phyloP scores from a whole-genome alignment of 2,113 vertebrate species.

The Riparia riparia region DNA sequence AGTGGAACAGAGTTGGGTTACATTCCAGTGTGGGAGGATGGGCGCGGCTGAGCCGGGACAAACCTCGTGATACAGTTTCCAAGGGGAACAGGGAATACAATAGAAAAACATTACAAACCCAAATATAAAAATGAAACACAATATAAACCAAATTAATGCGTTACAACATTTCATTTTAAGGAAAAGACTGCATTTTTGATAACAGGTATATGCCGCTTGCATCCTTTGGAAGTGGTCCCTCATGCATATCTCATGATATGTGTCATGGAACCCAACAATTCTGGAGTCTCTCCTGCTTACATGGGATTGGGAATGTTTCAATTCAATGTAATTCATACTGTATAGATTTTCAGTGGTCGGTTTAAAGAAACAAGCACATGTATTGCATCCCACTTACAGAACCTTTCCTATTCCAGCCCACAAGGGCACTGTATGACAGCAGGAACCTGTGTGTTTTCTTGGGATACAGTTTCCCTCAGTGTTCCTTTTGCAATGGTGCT shows the following conservation, averaged over 20 bases:
- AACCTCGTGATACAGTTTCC: too few species aligned
- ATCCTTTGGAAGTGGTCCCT: not conserved
- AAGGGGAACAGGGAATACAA: too few species aligned
- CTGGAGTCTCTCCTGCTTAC: not conserved
- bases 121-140: too few species aligned
- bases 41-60: too few species aligned
- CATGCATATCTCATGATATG: not conserved
- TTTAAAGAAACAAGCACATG: not conserved
- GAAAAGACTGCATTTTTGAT: not conserved
- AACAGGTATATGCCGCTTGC: not conserved
- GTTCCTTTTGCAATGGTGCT: not conserved
- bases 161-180: not conserved
- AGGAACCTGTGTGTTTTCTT: not conserved
- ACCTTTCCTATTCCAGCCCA: not conserved
- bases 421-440: not conserved
- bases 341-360: rapidly evolving
- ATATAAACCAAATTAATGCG: too few species aligned
- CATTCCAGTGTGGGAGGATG: too few species aligned
- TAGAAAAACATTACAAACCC: too few species aligned
- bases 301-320: not conserved
- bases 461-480: not conserved
- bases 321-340: not conserved
- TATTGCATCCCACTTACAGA: not conserved
- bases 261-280: not conserved
- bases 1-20: too few species aligned